Evolutionary conservation across 2,888 invertebrate species (phyloP).

Genomic region (Myathropa florea): DNA sequence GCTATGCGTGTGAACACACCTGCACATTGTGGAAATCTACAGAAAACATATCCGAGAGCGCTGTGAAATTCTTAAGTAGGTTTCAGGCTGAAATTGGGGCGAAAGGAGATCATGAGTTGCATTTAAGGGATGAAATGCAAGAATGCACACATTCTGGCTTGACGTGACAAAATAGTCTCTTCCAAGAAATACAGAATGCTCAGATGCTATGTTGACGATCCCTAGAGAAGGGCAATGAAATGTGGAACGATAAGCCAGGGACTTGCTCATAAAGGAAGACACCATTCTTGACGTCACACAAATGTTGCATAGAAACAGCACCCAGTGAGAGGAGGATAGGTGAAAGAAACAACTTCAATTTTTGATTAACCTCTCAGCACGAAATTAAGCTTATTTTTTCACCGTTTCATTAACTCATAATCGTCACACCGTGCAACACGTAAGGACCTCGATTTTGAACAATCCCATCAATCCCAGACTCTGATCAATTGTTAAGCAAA

Average conservation of each 20-base stretch:
- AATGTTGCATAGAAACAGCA: background rate
- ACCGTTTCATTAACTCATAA: background rate
- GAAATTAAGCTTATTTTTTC: background rate
- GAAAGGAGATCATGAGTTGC: background rate
- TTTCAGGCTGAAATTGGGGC: background rate
- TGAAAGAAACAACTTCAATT: background rate
- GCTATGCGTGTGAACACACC: background rate
- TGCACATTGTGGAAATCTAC: background rate
- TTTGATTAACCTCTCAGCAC: too few relatives aligned
- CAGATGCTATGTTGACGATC: background rate
- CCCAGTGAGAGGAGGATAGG: background rate
- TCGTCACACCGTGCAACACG: background rate
- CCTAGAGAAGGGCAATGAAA: background rate
- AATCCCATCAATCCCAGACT: background rate
- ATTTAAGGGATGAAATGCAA: background rate
- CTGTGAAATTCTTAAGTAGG: background rate
- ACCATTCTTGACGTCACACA: background rate
- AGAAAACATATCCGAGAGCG: background rate
- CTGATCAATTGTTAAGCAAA: background rate
- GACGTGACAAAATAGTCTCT: background rate
- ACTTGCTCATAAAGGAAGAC: background rate
- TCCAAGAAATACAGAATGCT: background rate
- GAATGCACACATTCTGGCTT: background rate
- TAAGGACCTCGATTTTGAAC: background rate
- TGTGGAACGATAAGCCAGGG: conserved; percentile 1